Conservation (phyloP, 2,888 invertebrate species). For the Amphipyra tragopoginis region DNA sequence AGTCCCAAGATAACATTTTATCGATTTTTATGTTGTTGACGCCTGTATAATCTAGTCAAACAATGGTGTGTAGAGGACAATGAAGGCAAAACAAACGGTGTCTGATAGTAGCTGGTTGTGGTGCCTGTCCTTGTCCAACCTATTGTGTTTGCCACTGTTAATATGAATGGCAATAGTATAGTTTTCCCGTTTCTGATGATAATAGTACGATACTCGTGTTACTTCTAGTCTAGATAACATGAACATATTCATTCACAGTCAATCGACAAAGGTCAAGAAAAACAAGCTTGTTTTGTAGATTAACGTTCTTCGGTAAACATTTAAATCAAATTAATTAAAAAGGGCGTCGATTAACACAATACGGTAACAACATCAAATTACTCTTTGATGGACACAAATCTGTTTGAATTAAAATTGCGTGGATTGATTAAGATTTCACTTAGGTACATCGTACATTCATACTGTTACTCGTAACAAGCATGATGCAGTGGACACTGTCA, state of each 20-base stretch:
- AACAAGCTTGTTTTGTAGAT: too few relatives aligned
- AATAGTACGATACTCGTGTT: slow-evolving; percentile 27
- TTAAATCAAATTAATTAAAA: too few relatives aligned
- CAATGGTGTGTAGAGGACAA: slow-evolving; percentile 67
- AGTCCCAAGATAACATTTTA: slow-evolving; percentile 49
- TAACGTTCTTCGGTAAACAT: too few relatives aligned
- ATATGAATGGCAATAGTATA: slow-evolving; percentile 61
- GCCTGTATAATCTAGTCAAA: slow-evolving; percentile 52
- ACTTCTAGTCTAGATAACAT: slow-evolving; percentile 4
- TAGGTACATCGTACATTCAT: not conserved
- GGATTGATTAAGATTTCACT: too few relatives aligned
- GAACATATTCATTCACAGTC: slow-evolving; percentile 8
- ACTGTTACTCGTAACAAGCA: too few relatives aligned
- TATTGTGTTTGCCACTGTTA: slow-evolving; percentile 68
- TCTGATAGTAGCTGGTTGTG: slow-evolving; percentile 59
- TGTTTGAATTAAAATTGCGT: too few relatives aligned
- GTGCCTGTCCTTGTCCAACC: slow-evolving; percentile 71
- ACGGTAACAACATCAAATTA: not conserved
- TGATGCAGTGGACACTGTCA: slow-evolving; percentile 22
- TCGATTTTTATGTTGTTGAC: slow-evolving; percentile 54
- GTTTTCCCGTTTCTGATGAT: slow-evolving; percentile 56
- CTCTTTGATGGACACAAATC: not conserved
- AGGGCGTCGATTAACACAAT: too few relatives aligned
- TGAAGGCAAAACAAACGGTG: slow-evolving; percentile 69
- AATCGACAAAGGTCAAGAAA: not conserved